Evolutionary conservation across 2,888 invertebrate genomes (phyloP), one percentile per base, ranked within the genome.

Genomic region (Drosophila affinis): DNA sequence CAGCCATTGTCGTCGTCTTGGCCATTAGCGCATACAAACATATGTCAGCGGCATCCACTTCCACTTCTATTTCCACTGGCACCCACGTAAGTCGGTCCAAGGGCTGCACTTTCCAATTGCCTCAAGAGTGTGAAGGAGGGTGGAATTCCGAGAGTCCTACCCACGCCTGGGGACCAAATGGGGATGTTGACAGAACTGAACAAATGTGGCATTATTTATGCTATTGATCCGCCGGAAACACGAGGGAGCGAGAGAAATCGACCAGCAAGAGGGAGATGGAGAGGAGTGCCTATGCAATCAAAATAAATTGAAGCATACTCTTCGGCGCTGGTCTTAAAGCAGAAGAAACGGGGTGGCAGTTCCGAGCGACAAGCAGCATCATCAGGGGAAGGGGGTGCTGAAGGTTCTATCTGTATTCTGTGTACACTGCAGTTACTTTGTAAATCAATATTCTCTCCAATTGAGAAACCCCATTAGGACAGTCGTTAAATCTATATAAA

Each of bases 251-350:
- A 24, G 56, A 18, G 73, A 24, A 68, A 18, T n/a, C 14, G 21
- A 53, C 47, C 32, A 17, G 12, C 21, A 45, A 44, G 49, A 51
- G 51, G 32, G 51, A 45, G 29, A 44, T n/a, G 46, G 29, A 56
- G 62, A 47, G 73, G n/a, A 47, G 39, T 65, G 64, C 44, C 21
- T 21, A 45, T 62, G 64, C 74, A 60, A 68, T 79, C 79, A 53
- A 69, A 70, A 76, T 78, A 81, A 74, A 74, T 68, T 81, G 76
- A 72, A 70, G 83, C 89, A 83, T 89, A 83, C 89, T 83, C 79
- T 81, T 64, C 51, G 83, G 83, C 86, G 82, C 76, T 78, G 86
- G 72, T 82, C 87, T 74, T 87, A 88, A 83, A 72, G 58, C 57
- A 21, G 4, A 7, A 24, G 3, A 44, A 62, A 56, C 74, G 80